A percentile compares a stretch with the other conserved stretches of the same genome.
Evolutionary conservation across 2,888 invertebrate species (phyloP).

Genomic region (Chorisops tibialis): DNA sequence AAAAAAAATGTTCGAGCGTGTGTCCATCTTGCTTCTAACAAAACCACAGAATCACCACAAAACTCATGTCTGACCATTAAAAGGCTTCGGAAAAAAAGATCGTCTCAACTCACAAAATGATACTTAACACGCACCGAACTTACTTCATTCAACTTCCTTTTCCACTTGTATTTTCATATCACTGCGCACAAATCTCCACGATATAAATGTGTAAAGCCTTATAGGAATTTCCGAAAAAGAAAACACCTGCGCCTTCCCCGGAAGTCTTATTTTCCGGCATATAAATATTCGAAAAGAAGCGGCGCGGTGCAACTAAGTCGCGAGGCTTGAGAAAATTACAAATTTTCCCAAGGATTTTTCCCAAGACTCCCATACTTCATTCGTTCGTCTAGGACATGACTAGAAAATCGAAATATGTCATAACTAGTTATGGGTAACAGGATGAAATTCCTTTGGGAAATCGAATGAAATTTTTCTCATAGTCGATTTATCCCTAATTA

Average conservation of each 20-base stretch:
- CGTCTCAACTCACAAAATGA: not conserved
- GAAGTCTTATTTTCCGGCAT: slow-evolving; percentile 23
- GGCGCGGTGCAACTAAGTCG: slow-evolving; percentile 9
- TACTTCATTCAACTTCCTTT: slow-evolving; percentile 9
- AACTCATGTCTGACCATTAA: slow-evolving; percentile 5
- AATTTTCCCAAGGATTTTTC: slow-evolving; percentile 18
- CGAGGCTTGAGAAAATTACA: slow-evolving; percentile 17
- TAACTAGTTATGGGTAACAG: not conserved
- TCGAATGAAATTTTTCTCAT: slow-evolving; percentile 24
- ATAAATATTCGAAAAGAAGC: not conserved
- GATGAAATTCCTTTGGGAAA: slow-evolving; percentile 27
- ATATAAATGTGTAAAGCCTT: slow-evolving; percentile 8
- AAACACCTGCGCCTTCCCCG: slow-evolving; percentile 23
- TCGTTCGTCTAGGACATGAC: not conserved
- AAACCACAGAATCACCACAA: slow-evolving; percentile 13
- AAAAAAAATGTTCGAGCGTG: slow-evolving; percentile 8
- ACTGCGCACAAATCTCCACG: slow-evolving; percentile 4
- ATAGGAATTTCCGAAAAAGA: not conserved
- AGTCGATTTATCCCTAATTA: slow-evolving; percentile 32
- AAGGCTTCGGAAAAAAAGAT: slow-evolving; percentile 12
- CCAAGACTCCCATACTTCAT: not conserved
- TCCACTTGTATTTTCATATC: slow-evolving; percentile 5
- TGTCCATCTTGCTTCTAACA: slow-evolving; percentile 10
- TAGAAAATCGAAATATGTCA: slow-evolving; percentile 7
- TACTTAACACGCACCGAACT: slow-evolving; percentile 6